phyloP scores from a whole-genome alignment of 2,797 vertebrate genomes.

The Cheirogaleus major region DNA sequence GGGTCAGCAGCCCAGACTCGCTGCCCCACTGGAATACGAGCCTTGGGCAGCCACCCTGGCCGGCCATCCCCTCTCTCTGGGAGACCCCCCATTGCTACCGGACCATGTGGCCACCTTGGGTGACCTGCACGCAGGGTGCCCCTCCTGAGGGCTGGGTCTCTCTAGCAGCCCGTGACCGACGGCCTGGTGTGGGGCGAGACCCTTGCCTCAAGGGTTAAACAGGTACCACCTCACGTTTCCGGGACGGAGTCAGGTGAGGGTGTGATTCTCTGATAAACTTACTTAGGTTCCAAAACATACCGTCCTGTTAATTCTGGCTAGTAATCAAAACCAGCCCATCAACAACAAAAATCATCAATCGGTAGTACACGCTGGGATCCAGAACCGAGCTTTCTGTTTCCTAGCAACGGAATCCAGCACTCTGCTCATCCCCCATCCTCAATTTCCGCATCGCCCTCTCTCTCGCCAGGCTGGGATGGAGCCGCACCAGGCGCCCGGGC shows the following conservation, averaged over 20 bases:
- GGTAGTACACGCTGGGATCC: background rate
- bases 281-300: rapidly evolving
- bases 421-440: background rate
- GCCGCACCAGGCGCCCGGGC: background rate
- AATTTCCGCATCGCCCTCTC: background rate
- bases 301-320: background rate
- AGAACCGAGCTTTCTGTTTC: constrained; percentile 55
- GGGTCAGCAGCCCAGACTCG: background rate
- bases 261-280: background rate
- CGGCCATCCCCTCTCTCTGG: rapidly evolving
- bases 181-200: rapidly evolving
- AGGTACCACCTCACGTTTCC: rapidly evolving
- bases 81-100: rapidly evolving
- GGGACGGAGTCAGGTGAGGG: background rate
- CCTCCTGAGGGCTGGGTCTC: rapidly evolving
- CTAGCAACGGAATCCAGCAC: constrained; percentile 63
- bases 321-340: background rate
- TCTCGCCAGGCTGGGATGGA: background rate
- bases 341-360: constrained; percentile 2
- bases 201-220: rapidly evolving
- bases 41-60: rapidly evolving
- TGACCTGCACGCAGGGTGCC: rapidly evolving
- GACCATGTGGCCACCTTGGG: rapidly evolving
- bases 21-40: rapidly evolving
- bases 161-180: background rate